Evolutionary conservation across 2,888 invertebrate species (phyloP).

Genomic region (Galerucella calmariensis): DNA sequence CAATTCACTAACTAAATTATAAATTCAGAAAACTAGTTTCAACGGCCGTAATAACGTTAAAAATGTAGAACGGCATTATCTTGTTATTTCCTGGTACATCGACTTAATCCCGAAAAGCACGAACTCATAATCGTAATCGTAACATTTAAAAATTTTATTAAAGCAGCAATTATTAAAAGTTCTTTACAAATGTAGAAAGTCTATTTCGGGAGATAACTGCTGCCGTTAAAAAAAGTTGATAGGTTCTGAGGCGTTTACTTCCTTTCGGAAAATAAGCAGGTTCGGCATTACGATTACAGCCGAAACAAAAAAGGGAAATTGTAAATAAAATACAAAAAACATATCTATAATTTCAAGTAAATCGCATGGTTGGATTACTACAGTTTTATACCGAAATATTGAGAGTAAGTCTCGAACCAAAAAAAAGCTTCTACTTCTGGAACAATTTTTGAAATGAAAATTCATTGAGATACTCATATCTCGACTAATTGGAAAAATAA

Average conservation of each 20-base stretch:
- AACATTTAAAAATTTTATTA: conserved; percentile 41
- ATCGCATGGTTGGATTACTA: too few relatives aligned
- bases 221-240: conserved; percentile 10
- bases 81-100: conserved; percentile 31
- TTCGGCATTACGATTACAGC: neutral
- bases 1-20: conserved; percentile 31
- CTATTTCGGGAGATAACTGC: conserved; percentile 33
- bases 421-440: too few relatives aligned
- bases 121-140: conserved; percentile 32
- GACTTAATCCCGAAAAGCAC: conserved; percentile 32
- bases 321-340: too few relatives aligned
- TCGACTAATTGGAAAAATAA: too few relatives aligned
- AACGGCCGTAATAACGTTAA: conserved; percentile 32
- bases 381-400: too few relatives aligned
- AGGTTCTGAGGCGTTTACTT: neutral
- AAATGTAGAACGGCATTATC: conserved; percentile 29
- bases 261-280: neutral
- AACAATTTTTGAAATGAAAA: too few relatives aligned
- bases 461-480: too few relatives aligned
- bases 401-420: too few relatives aligned
- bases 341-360: too few relatives aligned
- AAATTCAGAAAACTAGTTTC: conserved; percentile 22
- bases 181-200: conserved; percentile 41
- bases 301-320: neutral
- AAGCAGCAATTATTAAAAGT: conserved; percentile 43